Evolutionary conservation across 1,140 invertebrate genomes (phyloP), one percentile per base, ranked within the genome.

Genomic region (Drosophila kohkoa): DNA sequence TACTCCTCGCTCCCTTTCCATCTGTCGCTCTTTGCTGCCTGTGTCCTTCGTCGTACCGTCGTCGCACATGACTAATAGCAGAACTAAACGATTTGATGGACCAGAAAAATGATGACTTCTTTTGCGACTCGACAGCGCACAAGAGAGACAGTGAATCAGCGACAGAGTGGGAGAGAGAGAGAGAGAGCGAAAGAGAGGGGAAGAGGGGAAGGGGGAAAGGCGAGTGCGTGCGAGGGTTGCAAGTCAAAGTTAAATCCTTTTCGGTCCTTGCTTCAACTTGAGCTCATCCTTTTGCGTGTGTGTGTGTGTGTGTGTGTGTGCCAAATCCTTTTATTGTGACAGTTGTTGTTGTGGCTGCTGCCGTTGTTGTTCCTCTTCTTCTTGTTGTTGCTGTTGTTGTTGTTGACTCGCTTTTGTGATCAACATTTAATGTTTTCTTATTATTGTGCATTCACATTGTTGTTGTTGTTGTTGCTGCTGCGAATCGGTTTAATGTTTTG

Each of bases 51-150:
- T 38, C 16, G 45, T 49, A 10, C 60, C 74, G 72, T 52, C 69
- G 35, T 68, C 65, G 72, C 64, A 79, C 86, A 90, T 90, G 87
- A 90, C 86, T 90, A 91, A 91, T 91, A 91, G 89, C 89, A 85
- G 89, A 91, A 91, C 89, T 91, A 91, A 91, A 89, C 89, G 89
- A 91, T 91, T 91, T 91, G 89, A 91, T 91, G 89, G 89, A 91
- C 89, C 89, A 91, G 89, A 91, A 91, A 91, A 91, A 91, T 91
- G 89, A 91, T 89, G 89, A 91, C 89, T 90, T 90, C 86, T 90
- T 90, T 80, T 73, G 55, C 68, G 76, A 63, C 51, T 62, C 48
- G 55, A 43, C 35, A 32, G 30, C 59, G 62, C 16, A 10, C 11
- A 20, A 52, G 8, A 28, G 71, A n/a, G n/a, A 16, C 3, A 45